These are phyloP conservation scores for Chrysopilus asiliformis DNA, from an alignment of 2,888 invertebrate species.

Conservation along the genomic window DNA sequence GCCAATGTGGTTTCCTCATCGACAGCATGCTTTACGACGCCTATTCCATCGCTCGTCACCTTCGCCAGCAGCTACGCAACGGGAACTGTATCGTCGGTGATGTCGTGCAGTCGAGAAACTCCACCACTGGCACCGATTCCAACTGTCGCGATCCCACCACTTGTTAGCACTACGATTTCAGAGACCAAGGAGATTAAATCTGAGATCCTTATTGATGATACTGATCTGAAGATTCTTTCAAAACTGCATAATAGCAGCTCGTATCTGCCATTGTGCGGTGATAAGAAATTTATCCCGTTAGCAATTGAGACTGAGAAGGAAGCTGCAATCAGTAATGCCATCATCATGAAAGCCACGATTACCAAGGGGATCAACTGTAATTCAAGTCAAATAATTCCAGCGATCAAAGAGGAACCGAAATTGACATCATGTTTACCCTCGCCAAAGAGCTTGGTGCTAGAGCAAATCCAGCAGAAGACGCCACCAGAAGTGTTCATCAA, in stretches of 20 bases:
- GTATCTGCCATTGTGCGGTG: neutral
- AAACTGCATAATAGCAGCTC: neutral
- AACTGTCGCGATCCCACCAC: neutral
- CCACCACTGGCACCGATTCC: neutral
- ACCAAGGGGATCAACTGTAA: no score
- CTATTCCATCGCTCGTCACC: conserved; percentile 13
- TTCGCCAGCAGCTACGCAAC: conserved; percentile 19
- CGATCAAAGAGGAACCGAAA: no score
- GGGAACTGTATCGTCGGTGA: conserved; percentile 12
- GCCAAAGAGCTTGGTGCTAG: conserved; percentile 16
- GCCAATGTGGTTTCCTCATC: conserved; percentile 11
- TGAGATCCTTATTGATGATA: conserved; percentile 25
- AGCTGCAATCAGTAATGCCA: neutral
- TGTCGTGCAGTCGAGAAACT: conserved; percentile 6
- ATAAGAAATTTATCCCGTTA: conserved; percentile 5
- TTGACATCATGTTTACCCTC: conserved; percentile 9
- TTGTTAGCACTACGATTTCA: neutral
- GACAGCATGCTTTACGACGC: conserved; percentile 5
- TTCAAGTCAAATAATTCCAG: no score
- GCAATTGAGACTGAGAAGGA: conserved; percentile 13
- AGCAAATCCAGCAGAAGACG: conserved; percentile 16
- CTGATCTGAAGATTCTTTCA: neutral
- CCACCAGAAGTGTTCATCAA: conserved; percentile 10
- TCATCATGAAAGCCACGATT: no score
- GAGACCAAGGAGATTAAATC: conserved; percentile 20